Evolutionary conservation across 1,140 invertebrate species (phyloP).

Genomic region (Drosophila gunungcola): DNA sequence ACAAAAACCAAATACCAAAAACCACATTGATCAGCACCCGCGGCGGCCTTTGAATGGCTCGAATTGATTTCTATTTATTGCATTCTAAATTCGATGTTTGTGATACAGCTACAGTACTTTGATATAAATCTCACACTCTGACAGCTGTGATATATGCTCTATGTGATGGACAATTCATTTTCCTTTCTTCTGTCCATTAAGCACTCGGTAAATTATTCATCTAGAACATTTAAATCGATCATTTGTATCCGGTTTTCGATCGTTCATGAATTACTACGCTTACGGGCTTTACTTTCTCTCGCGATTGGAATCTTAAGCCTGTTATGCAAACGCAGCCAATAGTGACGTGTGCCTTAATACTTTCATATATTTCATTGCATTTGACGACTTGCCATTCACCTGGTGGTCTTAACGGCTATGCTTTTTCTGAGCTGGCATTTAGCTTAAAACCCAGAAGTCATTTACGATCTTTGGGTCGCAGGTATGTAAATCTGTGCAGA

Average conservation of each 20-base stretch:
- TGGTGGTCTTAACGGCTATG: constrained; percentile 42
- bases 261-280: constrained; percentile 1
- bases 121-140: constrained; percentile 32
- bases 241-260: constrained; percentile 20
- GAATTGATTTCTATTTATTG: constrained; percentile 39
- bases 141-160: constrained; percentile 36
- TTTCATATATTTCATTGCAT: constrained; percentile 35
- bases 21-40: constrained; percentile 30
- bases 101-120: constrained; percentile 13
- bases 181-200: constrained; percentile 15
- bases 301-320: constrained; percentile 58
- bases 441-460: constrained; percentile 62
- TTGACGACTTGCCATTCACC: constrained; percentile 73
- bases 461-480: constrained; percentile 48
- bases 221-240: constrained; percentile 30
- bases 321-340: constrained; percentile 60
- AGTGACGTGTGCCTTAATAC: constrained; percentile 25
- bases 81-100: constrained; percentile 27
- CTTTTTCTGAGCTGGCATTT: constrained; percentile 24
- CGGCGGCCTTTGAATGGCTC: constrained; percentile 29
- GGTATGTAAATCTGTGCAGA: constrained; percentile 24
- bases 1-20: constrained; percentile 23
- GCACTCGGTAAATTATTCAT: constrained; percentile 16
- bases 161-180: constrained; percentile 13
- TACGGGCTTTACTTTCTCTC: constrained; percentile 58